Evolutionary conservation across 2,797 vertebrate species (phyloP), one percentile per base, ranked within the genome.

Genomic region (Anguilla megastoma): DNA sequence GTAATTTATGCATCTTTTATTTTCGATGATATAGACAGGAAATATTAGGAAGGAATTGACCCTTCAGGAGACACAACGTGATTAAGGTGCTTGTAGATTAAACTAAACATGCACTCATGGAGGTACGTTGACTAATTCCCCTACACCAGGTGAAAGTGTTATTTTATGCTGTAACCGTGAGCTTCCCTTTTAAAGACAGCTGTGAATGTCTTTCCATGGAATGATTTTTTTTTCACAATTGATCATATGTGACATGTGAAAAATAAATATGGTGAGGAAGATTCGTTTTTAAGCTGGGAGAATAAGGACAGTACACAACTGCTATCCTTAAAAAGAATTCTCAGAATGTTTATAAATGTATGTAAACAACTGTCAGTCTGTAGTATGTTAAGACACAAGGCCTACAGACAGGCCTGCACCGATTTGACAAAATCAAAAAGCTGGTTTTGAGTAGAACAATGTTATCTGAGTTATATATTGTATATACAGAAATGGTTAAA

Each of bases 91-190:
- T 91, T 93, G 93, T 89, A 90, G 89, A 85, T 89, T 88, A 90
- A 63, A 92, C 93, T 90, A 92, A 95, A 93, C 94, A 92, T 84
- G 87, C 76, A 91, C 90, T 90, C 89, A 89, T 90, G 88, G 89
- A 92, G 89, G 74, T 89, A 86, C 85, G 86, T 87, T 90, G 76
- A 88, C 94, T 45, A 94, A 95, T 94, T 94, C 93, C 93, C 93
- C 93, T 93, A 92, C 94, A 94, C 94, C 93, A 94, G 94, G 93
- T 95, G 92, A 91, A 93, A 93, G 92, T 88, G 91, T 93, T 94
- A 87, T 90, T 94, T 93, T 92, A 16, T 36, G 24, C 63, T 69
- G 63, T 27, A 58, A 90, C 88, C 89, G 89, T 85, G 86, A 87
- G 76, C 80, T 87, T 27, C 14, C 79, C 79, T 85, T 89, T 89